Evolutionary conservation across 1,140 invertebrate genomes (phyloP).

Genomic region (Uloborus diversus): DNA sequence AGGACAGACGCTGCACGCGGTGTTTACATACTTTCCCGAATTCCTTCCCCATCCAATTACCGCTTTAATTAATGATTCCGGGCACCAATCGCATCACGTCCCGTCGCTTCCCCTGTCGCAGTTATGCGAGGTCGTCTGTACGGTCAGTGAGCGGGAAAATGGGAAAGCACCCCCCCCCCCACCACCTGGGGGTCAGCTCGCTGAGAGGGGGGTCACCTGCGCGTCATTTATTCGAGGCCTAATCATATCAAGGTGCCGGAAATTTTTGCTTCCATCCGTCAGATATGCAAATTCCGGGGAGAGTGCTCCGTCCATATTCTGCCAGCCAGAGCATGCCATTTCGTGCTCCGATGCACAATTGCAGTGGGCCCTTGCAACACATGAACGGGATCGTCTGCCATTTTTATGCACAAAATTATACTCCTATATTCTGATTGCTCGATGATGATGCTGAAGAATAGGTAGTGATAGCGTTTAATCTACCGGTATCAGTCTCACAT

Average conservation of each 20-base stretch:
- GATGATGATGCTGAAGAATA: too few relatives aligned
- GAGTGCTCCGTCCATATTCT: neutral
- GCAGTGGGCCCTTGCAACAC: neutral
- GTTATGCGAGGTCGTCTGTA: slow-evolving; percentile 54
- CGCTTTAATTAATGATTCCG: slow-evolving; percentile 54
- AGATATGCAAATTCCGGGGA: slow-evolving; percentile 52
- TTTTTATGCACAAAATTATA: too few relatives aligned
- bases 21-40: neutral
- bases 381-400: too few relatives aligned
- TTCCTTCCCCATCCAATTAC: slow-evolving; percentile 38
- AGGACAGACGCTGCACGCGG: neutral
- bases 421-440: too few relatives aligned
- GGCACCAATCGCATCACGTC: neutral
- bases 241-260: slow-evolving; percentile 55
- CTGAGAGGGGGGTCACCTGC: neutral
- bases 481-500: too few relatives aligned
- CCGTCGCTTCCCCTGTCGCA: slow-evolving; percentile 41
- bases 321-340: slow-evolving; percentile 16
- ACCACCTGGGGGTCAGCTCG: neutral
- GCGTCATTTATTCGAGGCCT: slow-evolving; percentile 53
- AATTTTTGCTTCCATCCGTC: slow-evolving; percentile 42
- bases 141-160: slow-evolving; percentile 55
- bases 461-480: too few relatives aligned
- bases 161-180: slow-evolving; percentile 25
- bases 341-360: slow-evolving; percentile 37